Conservation (phyloP, 2,797 vertebrate genomes). For the Meda fulgida region DNA sequence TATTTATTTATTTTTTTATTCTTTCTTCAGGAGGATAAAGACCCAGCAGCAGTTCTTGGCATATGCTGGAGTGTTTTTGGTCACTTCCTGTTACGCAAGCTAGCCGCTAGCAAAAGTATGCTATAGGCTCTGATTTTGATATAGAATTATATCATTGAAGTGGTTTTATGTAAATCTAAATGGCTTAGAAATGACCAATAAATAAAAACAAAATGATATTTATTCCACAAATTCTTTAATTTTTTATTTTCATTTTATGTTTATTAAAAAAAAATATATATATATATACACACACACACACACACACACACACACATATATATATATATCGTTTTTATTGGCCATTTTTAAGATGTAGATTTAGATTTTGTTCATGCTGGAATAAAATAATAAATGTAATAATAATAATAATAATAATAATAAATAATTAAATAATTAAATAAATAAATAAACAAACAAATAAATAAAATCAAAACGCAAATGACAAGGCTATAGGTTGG, state of each 20-base stretch:
- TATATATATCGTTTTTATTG: too few species aligned
- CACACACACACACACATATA: too few species aligned
- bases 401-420: too few species aligned
- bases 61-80: constrained; percentile 74
- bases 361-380: not conserved
- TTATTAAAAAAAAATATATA: too few species aligned
- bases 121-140: constrained; percentile 16
- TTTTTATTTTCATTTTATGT: not conserved
- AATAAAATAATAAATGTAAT: not conserved
- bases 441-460: too few species aligned
- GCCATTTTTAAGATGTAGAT: not conserved
- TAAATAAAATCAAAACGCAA: not conserved
- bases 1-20: constrained; percentile 44
- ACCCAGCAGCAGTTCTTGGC: constrained; percentile 74
- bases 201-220: not conserved
- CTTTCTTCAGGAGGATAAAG: constrained; percentile 75
- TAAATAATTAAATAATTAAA: not conserved
- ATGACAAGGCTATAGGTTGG: not conserved
- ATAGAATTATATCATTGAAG: not conserved
- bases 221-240: not conserved
- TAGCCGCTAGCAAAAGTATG: not conserved
- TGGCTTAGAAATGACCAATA: not conserved
- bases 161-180: not conserved
- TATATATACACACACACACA: too few species aligned
- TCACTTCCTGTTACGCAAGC: constrained; percentile 60